Evolutionary conservation across 1,140 invertebrate genomes (phyloP).

Genomic region (Triops longicaudatus): DNA sequence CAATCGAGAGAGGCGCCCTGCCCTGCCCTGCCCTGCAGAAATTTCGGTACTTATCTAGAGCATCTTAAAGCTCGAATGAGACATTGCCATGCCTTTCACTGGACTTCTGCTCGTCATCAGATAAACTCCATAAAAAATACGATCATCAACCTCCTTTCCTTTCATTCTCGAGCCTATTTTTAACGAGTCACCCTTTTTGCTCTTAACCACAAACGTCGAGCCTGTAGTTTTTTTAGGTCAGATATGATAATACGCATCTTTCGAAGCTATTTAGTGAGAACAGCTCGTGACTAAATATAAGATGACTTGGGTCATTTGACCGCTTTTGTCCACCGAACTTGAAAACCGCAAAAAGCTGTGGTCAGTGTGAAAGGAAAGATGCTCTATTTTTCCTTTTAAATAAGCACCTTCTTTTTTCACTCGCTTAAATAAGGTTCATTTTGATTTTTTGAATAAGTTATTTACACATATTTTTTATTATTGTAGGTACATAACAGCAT

Average conservation of each 20-base stretch:
- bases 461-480: conserved; percentile 16
- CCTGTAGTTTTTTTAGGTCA: not conserved
- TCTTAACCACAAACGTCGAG: not conserved
- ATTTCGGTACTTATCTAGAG: not conserved
- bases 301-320: not conserved
- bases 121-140: not conserved
- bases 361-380: conserved; percentile 16
- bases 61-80: not conserved
- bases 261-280: not conserved
- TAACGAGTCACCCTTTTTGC: not conserved
- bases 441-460: not conserved
- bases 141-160: not conserved
- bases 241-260: not conserved
- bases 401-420: no score
- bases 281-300: not conserved
- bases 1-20: not conserved
- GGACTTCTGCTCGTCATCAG: not conserved
- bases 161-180: not conserved
- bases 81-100: not conserved
- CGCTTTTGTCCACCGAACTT: conserved; percentile 1
- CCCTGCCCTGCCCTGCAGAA: not conserved
- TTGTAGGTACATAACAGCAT: conserved; percentile 25
- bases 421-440: no score
- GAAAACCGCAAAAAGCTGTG: not conserved
- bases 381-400: conserved; percentile 4